A percentile compares a stretch with the other conserved stretches of the same genome.
These are phyloP conservation scores for Sander lucioperca DNA, from an alignment of 2,113 vertebrate species.

Conservation along the genomic window DNA sequence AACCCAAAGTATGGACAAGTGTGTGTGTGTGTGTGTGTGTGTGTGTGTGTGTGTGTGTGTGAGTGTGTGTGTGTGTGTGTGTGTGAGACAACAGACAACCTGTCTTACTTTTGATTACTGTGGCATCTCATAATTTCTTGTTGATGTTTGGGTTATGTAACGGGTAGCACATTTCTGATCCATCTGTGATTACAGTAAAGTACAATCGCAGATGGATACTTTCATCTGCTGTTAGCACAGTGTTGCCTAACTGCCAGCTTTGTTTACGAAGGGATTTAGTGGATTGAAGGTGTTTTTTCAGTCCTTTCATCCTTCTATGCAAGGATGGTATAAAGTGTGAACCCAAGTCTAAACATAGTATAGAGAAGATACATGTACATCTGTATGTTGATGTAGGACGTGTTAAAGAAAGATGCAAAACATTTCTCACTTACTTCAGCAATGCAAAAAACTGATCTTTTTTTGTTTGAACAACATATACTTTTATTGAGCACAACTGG, in stretches of 20 bases:
- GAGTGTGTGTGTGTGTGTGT: too few relatives aligned
- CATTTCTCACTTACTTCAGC: background rate
- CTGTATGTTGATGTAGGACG: conserved; percentile 5
- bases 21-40: too few relatives aligned
- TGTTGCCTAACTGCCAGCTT: conserved; percentile 28
- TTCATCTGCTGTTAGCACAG: conserved; percentile 44
- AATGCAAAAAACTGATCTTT: background rate
- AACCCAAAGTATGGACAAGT: background rate
- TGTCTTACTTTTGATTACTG: background rate
- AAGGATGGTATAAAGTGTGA: background rate
- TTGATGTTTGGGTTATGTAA: conserved; percentile 41
- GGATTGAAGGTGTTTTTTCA: conserved; percentile 27
- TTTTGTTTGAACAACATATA: background rate
- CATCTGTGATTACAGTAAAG: conserved; percentile 55
- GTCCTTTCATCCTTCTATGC: conserved; percentile 9
- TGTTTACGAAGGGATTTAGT: conserved; percentile 33
- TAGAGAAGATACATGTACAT: background rate
- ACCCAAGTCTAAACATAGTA: conserved; percentile 14
- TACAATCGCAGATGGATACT: conserved; percentile 51
- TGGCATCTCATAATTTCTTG: conserved; percentile 18
- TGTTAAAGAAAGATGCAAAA: conserved; percentile 16
- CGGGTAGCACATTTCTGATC: conserved; percentile 23
- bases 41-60: background rate
- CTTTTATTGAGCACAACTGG: background rate
- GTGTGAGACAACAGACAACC: background rate